phyloP scores from a whole-genome alignment of 2,797 vertebrate species.

The Carcharodon carcharias region DNA sequence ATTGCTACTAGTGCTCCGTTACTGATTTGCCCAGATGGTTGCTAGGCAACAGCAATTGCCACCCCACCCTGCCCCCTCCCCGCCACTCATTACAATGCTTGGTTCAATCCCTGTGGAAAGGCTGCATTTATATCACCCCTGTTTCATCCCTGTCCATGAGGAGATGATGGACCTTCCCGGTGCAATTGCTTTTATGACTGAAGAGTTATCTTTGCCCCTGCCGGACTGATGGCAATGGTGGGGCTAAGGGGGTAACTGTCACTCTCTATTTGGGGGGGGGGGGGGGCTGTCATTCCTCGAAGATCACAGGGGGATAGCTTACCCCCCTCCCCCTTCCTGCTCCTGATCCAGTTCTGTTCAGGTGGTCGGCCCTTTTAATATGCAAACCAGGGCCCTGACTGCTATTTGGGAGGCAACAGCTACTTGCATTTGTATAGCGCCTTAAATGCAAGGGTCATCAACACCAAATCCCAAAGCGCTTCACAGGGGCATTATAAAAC shows the following conservation, averaged over 20 bases:
- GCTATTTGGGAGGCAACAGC: not conserved
- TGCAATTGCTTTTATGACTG: no score
- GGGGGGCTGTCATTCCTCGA: not conserved
- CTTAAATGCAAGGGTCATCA: not conserved
- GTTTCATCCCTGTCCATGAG: not conserved
- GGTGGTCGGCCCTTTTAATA: not conserved
- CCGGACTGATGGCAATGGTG: no score
- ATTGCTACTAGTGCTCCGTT: not conserved
- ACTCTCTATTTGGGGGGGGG: no score
- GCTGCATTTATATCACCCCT: not conserved
- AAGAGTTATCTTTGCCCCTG: no score
- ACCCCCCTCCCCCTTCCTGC: not conserved
- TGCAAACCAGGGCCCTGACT: not conserved
- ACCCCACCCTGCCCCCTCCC: not conserved
- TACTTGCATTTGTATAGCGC: not conserved
- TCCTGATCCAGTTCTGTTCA: not conserved
- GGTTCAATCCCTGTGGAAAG: not conserved
- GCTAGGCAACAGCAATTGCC: not conserved
- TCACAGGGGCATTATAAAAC: not conserved
- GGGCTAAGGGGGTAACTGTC: not conserved
- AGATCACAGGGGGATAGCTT: not conserved
- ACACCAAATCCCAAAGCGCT: not conserved
- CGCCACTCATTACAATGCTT: no score
- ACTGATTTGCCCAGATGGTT: not conserved
- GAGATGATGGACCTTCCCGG: not conserved